Conservation (phyloP, 1,140 invertebrate species). For the Pogonomyrmex barbatus region DNA sequence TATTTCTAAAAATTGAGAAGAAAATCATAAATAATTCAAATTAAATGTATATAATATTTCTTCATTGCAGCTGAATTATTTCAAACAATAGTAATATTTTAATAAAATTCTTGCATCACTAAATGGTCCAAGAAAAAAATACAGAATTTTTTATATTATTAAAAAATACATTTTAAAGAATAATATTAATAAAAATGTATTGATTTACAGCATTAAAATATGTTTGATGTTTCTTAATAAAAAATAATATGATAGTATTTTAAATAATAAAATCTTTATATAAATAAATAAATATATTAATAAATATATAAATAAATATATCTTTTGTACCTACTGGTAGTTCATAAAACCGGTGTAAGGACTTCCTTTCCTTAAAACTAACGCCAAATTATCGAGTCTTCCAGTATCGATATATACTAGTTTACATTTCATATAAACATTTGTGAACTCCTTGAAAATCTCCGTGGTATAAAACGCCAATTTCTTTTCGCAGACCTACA, state of each 20-base stretch:
- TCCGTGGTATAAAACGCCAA: conserved; percentile 61
- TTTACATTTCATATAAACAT: conserved; percentile 7
- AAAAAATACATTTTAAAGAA: neutral
- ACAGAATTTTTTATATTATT: neutral
- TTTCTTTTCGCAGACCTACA: conserved; percentile 60
- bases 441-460: neutral
- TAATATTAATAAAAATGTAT: too few relatives aligned
- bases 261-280: neutral
- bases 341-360: conserved; percentile 59
- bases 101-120: neutral
- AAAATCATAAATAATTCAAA: too few relatives aligned
- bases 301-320: neutral
- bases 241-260: neutral
- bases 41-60: neutral
- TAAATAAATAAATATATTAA: neutral
- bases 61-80: neutral
- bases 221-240: too few relatives aligned
- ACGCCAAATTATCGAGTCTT: conserved; percentile 56
- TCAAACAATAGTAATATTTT: neutral
- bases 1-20: neutral
- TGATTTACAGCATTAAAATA: too few relatives aligned
- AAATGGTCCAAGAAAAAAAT: too few relatives aligned
- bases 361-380: conserved; percentile 48
- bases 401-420: conserved; percentile 24
- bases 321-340: conserved; percentile 63